phyloP scores from a whole-genome alignment of 2,113 vertebrate genomes.

The Prinia subflava region DNA sequence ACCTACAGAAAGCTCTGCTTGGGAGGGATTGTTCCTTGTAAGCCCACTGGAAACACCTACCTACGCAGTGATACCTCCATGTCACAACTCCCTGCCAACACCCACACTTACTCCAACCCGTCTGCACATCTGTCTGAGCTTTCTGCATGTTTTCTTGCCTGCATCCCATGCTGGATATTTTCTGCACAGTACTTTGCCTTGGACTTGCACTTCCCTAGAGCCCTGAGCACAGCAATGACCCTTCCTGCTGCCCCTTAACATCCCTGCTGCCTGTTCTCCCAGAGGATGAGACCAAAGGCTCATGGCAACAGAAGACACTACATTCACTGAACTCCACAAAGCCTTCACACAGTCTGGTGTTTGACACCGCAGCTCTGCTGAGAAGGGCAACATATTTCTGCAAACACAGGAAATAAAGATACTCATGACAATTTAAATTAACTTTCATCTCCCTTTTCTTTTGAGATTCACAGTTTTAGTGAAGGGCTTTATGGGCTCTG shows the following conservation, averaged over 20 bases:
- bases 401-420: background rate
- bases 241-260: background rate
- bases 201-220: background rate
- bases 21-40: background rate
- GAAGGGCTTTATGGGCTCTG: background rate
- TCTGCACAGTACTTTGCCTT: background rate
- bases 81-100: background rate
- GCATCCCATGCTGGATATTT: background rate
- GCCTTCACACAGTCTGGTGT: background rate
- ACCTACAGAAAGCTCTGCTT: background rate
- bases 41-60: background rate
- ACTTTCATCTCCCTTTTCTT: background rate
- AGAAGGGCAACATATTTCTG: background rate
- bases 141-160: background rate
- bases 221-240: background rate
- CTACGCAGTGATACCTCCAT: background rate
- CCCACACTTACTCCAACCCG: background rate
- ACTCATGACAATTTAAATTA: background rate
- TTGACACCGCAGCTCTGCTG: background rate
- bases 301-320: background rate
- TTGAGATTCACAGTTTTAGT: background rate
- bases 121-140: background rate
- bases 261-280: background rate
- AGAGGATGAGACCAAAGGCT: background rate
- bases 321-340: background rate